Conservation (phyloP, 2,797 vertebrate genomes). For the Notolabrus celidotus region DNA sequence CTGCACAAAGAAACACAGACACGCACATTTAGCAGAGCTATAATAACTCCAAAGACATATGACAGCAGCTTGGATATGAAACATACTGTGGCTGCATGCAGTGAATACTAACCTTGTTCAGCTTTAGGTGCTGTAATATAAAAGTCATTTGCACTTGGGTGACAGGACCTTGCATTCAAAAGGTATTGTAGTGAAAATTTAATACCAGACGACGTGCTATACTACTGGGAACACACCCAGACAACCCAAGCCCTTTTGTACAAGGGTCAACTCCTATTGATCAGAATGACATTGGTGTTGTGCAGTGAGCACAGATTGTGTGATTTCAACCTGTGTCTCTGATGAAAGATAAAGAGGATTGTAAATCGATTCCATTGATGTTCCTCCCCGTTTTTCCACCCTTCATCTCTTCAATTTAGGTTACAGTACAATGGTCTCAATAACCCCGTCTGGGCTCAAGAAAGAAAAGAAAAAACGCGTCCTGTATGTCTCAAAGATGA, state of each 20-base stretch:
- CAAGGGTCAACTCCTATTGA: conserved; percentile 82
- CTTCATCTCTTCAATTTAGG: conserved; percentile 73
- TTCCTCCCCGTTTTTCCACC: conserved; percentile 37
- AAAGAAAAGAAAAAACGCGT: conserved; percentile 22
- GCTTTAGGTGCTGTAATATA: conserved; percentile 58
- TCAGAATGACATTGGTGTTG: conserved; percentile 83
- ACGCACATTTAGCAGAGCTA: conserved; percentile 42
- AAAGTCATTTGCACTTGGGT: conserved; percentile 73
- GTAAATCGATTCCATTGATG: conserved; percentile 85
- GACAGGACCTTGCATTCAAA: conserved; percentile 61
- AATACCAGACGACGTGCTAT: conserved; percentile 61
- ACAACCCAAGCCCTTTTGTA: conserved; percentile 68
- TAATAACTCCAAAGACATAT: conserved; percentile 67
- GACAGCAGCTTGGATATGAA: conserved; percentile 61
- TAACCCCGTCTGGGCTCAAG: conserved; percentile 54
- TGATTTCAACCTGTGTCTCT: conserved; percentile 80
- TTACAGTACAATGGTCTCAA: conserved; percentile 78
- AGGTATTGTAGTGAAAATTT: conserved; percentile 69
- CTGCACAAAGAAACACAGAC: conserved; percentile 12
- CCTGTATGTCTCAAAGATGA: conserved; percentile 66
- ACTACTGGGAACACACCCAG: conserved; percentile 58
- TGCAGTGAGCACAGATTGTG: conserved; percentile 77
- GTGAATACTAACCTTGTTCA: conserved; percentile 62
- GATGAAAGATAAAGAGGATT: conserved; percentile 84
- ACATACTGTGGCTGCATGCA: conserved; percentile 47